Percentiles rank a stretch among this genome's conserved stretches.
Conservation (phyloP, 92 coral and sea anemone genomes). For the Micromussa lordhowensis region DNA sequence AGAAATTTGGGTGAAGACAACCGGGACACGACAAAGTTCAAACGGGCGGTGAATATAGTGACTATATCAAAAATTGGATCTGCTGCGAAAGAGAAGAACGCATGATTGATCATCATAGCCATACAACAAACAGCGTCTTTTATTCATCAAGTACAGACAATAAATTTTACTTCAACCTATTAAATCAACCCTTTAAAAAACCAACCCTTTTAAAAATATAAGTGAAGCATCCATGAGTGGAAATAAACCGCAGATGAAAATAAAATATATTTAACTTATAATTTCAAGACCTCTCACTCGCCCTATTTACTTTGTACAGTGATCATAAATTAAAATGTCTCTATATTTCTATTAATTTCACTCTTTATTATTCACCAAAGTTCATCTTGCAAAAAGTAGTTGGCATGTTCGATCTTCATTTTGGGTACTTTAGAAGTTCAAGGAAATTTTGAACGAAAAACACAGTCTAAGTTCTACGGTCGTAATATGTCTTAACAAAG, state of each 20-base stretch:
- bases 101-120: too few relatives aligned
- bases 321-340: background rate
- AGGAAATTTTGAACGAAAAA: background rate
- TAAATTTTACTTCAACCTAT: background rate
- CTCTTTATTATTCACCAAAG: background rate
- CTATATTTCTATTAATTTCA: background rate
- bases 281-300: background rate
- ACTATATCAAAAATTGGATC: too few relatives aligned
- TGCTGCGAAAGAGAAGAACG: too few relatives aligned
- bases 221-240: background rate
- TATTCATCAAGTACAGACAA: background rate
- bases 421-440: background rate
- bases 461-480: too few relatives aligned
- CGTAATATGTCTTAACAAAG: too few relatives aligned
- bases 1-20: too few relatives aligned
- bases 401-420: background rate
- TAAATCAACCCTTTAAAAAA: background rate
- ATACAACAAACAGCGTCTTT: background rate
- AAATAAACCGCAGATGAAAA: background rate
- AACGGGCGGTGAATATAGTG: too few relatives aligned
- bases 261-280: background rate
- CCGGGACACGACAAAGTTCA: too few relatives aligned
- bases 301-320: background rate
- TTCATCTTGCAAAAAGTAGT: background rate
- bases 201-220: slow-evolving; percentile 7